Evolutionary conservation across 2,888 invertebrate species (phyloP).

Genomic region (Scaptomyza flava): DNA sequence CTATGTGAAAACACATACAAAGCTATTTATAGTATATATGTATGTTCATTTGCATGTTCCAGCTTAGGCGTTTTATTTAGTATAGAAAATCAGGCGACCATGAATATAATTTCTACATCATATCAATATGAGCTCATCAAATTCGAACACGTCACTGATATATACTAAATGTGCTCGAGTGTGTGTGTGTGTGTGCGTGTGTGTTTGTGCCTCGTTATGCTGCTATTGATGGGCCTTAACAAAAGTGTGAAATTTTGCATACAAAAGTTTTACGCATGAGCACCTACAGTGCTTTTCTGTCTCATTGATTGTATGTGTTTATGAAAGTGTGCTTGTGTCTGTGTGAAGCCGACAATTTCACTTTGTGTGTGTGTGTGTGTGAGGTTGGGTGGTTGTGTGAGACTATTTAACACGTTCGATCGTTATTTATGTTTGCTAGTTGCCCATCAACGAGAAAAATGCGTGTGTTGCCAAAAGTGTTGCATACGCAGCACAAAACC

Average conservation of each 20-base stretch:
- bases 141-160: conserved; percentile 68
- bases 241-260: conserved; percentile 54
- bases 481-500: not conserved
- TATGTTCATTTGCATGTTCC: conserved; percentile 57
- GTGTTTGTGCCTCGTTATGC: conserved; percentile 30
- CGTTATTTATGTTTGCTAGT: conserved; percentile 53
- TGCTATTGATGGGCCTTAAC: conserved; percentile 1
- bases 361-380: conserved; percentile 22
- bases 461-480: not conserved
- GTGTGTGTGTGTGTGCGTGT: conserved; percentile 1
- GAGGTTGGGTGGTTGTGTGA: no score
- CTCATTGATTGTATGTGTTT: conserved; percentile 3
- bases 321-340: conserved; percentile 3
- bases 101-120: conserved; percentile 74
- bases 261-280: conserved; percentile 72
- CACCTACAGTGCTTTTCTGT: conserved; percentile 26
- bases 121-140: conserved; percentile 68
- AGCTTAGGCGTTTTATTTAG: conserved; percentile 4
- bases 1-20: conserved; percentile 1
- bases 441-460: conserved; percentile 42
- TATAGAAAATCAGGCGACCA: conserved; percentile 67
- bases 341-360: conserved; percentile 53
- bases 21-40: not conserved
- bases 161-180: conserved; percentile 15
- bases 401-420: conserved; percentile 14